phyloP scores from a whole-genome alignment of 1,140 invertebrate species.

The Hylaeus volcanicus region DNA sequence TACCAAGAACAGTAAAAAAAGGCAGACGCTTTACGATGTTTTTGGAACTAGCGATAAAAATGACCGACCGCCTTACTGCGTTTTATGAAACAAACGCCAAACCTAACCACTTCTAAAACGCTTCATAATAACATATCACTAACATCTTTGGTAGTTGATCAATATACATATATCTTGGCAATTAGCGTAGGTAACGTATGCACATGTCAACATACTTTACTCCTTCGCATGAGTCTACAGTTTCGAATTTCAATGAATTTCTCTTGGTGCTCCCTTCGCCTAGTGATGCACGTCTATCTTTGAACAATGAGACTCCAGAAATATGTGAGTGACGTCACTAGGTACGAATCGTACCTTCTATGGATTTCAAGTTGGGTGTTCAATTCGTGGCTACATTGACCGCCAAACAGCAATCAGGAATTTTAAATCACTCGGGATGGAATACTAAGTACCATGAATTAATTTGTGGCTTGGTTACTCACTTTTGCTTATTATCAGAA shows the following conservation, averaged over 20 bases:
- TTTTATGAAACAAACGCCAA: too few species aligned
- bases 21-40: not conserved
- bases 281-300: slow-evolving; percentile 55
- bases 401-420: too few species aligned
- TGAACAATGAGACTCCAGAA: slow-evolving; percentile 67
- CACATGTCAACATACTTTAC: slow-evolving; percentile 63
- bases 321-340: slow-evolving; percentile 66
- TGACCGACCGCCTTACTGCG: too few species aligned
- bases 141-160: slow-evolving; percentile 33
- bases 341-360: slow-evolving; percentile 65
- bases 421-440: too few species aligned
- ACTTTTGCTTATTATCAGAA: too few species aligned
- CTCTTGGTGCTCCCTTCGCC: slow-evolving; percentile 50
- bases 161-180: slow-evolving; percentile 39
- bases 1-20: slow-evolving; percentile 9
- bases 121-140: slow-evolving; percentile 11
- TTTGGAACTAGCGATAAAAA: not conserved
- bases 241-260: slow-evolving; percentile 60
- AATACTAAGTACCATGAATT: too few species aligned
- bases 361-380: slow-evolving; percentile 58
- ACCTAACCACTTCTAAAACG: not conserved
- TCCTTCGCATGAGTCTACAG: slow-evolving; percentile 65
- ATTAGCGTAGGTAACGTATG: slow-evolving; percentile 57
- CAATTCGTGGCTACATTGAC: slow-evolving; percentile 45
- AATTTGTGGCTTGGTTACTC: too few species aligned